A percentile compares a stretch with the other conserved stretches of the same genome.
These are phyloP conservation scores for Tipula confusa DNA, from an alignment of 2,888 invertebrate species.

Conservation along the genomic window DNA sequence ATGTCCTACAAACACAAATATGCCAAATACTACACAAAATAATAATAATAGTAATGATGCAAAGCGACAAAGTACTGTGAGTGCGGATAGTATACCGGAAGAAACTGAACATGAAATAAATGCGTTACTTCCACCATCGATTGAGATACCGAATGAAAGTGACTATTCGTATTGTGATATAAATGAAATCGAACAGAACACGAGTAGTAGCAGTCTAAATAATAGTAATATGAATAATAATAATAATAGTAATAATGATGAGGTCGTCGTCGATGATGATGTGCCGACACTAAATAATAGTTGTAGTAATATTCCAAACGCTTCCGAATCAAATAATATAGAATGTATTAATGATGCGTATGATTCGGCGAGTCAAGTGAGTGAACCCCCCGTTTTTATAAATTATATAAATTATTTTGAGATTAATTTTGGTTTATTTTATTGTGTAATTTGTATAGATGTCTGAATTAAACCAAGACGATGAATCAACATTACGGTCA, in stretches of 20 bases:
- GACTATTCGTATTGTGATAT: not conserved
- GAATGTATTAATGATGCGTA: conserved; percentile 42
- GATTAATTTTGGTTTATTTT: not conserved
- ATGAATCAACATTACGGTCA: conserved; percentile 26
- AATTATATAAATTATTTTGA: not conserved
- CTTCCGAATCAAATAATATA: not conserved
- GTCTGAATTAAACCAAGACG: conserved; percentile 28
- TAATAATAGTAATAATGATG: not conserved
- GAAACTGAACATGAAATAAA: conserved; percentile 44
- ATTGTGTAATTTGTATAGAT: not conserved
- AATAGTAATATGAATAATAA: not conserved
- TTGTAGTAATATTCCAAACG: conserved; percentile 5
- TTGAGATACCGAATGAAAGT: not conserved
- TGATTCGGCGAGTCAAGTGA: conserved; percentile 41
- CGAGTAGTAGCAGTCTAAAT: not conserved
- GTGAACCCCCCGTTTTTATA: conserved; percentile 33
- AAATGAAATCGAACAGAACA: conserved; percentile 6
- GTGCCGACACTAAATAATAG: not conserved
- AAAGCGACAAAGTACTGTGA: conserved; percentile 45
- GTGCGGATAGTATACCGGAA: conserved; percentile 46
- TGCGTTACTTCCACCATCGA: conserved; percentile 34
- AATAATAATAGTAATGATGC: conserved; percentile 29
- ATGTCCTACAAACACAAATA: conserved; percentile 31
- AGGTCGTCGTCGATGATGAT: not conserved
- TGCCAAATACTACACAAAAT: not conserved